Evolutionary conservation across 2,888 invertebrate species (phyloP).

Genomic region (Idaea biselata): DNA sequence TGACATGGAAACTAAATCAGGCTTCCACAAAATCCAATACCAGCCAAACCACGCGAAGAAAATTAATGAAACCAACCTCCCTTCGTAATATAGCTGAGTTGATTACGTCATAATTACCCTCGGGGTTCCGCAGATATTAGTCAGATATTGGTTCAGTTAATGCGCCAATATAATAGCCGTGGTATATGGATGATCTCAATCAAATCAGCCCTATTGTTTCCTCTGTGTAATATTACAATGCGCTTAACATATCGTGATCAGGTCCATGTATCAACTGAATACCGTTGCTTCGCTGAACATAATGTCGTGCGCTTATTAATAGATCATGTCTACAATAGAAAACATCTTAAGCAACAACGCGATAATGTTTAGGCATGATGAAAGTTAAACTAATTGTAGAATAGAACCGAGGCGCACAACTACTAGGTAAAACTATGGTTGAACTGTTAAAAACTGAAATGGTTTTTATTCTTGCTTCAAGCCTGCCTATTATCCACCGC

Average conservation of each 20-base stretch:
- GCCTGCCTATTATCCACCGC: too few relatives aligned
- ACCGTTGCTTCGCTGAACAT: conserved; percentile 9
- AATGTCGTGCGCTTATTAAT: neutral
- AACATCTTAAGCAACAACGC: too few relatives aligned
- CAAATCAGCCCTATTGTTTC: conserved; percentile 49
- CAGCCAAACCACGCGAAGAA: conserved; percentile 25
- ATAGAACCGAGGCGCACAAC: too few relatives aligned
- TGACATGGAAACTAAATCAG: conserved; percentile 9
- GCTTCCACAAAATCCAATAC: conserved; percentile 17
- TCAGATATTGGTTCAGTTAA: conserved; percentile 45
- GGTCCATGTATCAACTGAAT: conserved; percentile 21
- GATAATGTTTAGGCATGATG: too few relatives aligned
- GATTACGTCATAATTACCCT: conserved; percentile 45
- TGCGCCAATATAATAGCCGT: conserved; percentile 41
- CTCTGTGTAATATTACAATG: conserved; percentile 34
- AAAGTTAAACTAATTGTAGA: too few relatives aligned
- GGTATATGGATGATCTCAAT: conserved; percentile 47
- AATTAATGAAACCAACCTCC: conserved; percentile 31
- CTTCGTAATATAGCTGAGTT: conserved; percentile 23
- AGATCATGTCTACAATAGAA: neutral
- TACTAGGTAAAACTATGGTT: too few relatives aligned
- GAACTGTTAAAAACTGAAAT: too few relatives aligned
- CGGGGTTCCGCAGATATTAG: conserved; percentile 35
- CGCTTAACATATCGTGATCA: conserved; percentile 34
- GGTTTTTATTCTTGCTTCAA: too few relatives aligned